These are phyloP conservation scores for Elaphurus davidianus DNA, from an alignment of 2,113 vertebrate species.

Conservation along the genomic window DNA sequence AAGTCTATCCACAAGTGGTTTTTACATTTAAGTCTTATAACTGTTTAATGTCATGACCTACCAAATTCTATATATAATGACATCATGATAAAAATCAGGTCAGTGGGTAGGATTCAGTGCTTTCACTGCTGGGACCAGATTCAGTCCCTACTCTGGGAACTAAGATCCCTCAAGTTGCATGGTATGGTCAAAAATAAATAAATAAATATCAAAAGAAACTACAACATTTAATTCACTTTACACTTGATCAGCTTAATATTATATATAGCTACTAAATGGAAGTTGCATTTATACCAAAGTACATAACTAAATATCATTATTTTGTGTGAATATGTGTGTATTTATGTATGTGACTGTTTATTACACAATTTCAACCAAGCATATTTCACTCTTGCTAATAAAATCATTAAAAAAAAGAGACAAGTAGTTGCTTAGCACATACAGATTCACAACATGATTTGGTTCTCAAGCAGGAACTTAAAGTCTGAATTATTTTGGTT, in stretches of 20 bases:
- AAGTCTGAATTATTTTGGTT: slow-evolving; percentile 21
- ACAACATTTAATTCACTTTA: not conserved
- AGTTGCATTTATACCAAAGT: not conserved
- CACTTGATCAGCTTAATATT: not conserved
- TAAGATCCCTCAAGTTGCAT: not conserved
- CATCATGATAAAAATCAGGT: not conserved
- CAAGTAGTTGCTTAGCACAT: not conserved
- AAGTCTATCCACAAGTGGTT: not conserved
- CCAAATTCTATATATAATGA: not conserved
- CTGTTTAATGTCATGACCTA: not conserved
- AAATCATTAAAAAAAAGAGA: not conserved
- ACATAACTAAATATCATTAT: not conserved
- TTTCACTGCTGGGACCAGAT: not conserved
- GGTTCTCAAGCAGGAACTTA: not conserved
- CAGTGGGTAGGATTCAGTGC: not conserved
- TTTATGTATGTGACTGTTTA: not conserved
- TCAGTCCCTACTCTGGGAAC: not conserved
- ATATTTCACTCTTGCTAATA: not conserved
- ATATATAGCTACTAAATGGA: not conserved
- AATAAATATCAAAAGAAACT: not conserved
- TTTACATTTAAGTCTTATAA: not conserved
- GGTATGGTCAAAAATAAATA: not conserved
- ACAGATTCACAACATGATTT: not conserved
- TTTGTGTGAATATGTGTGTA: not conserved
- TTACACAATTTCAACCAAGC: not conserved